These are phyloP conservation scores for Leucoraja erinaceus DNA, from an alignment of 2,113 vertebrate genomes.

Conservation along the genomic window DNA sequence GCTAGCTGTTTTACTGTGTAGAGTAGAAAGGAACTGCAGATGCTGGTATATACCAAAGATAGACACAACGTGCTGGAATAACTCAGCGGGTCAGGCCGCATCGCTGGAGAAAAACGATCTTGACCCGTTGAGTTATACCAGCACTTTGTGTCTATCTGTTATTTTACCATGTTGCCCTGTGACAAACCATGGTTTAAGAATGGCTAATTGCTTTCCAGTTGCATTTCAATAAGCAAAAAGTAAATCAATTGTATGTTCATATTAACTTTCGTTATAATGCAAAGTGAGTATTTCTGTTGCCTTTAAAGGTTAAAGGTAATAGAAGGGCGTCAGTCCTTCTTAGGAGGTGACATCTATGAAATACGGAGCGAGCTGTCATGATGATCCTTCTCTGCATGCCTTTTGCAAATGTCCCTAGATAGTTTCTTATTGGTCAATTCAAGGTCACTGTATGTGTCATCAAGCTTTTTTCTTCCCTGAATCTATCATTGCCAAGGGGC, in stretches of 20 bases:
- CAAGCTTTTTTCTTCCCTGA: neutral
- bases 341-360: no score
- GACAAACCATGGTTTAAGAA: neutral
- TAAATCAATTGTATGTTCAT: neutral
- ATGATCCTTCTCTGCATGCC: neutral
- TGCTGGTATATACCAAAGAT: no score
- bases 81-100: no score
- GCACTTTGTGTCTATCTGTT: no score
- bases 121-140: no score
- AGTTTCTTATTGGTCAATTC: neutral
- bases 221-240: neutral
- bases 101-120: no score
- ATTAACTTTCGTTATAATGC: neutral
- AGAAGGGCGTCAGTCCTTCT: neutral
- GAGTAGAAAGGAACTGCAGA: no score
- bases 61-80: no score
- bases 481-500: neutral
- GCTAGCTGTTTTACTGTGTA: no score
- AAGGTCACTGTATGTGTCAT: neutral
- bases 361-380: neutral
- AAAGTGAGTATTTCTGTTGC: neutral
- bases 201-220: neutral
- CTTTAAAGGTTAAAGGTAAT: neutral
- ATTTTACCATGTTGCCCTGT: no score
- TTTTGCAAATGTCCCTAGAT: neutral